Conservation (phyloP, 2,888 invertebrate genomes). For the Apamea epomidion region DNA sequence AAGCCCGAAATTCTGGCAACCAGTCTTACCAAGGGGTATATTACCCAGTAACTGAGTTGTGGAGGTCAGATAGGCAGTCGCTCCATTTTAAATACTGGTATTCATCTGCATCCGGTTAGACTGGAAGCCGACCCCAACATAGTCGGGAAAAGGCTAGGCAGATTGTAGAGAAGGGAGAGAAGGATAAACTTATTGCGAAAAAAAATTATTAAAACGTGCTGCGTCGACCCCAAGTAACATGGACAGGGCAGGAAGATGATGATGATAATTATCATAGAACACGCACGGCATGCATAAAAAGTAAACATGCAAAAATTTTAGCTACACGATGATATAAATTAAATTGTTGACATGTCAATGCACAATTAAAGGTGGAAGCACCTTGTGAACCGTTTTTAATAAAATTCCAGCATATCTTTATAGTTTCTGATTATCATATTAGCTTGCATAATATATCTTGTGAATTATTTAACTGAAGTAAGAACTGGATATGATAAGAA, state of each 20-base stretch:
- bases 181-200: too few species aligned
- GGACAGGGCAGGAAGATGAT: background rate
- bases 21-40: background rate
- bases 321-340: slow-evolving; percentile 25
- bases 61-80: background rate
- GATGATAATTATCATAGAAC: background rate
- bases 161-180: background rate
- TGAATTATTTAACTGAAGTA: slow-evolving; percentile 13
- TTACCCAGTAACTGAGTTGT: background rate
- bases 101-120: background rate
- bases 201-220: too few species aligned
- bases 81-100: background rate
- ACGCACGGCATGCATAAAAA: slow-evolving; percentile 10
- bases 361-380: slow-evolving; percentile 41
- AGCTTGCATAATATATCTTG: slow-evolving; percentile 29
- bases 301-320: slow-evolving; percentile 28
- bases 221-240: background rate
- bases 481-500: slow-evolving; percentile 27
- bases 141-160: background rate
- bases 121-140: background rate
- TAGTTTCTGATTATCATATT: slow-evolving; percentile 37
- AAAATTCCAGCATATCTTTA: slow-evolving; percentile 45
- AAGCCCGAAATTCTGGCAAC: background rate
- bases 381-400: slow-evolving; percentile 47
- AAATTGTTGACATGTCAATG: slow-evolving; percentile 25